A percentile compares a stretch with the other conserved stretches of the same genome.
These are phyloP conservation scores for Amniataba percoides DNA, from an alignment of 2,797 vertebrate genomes.

Conservation along the genomic window DNA sequence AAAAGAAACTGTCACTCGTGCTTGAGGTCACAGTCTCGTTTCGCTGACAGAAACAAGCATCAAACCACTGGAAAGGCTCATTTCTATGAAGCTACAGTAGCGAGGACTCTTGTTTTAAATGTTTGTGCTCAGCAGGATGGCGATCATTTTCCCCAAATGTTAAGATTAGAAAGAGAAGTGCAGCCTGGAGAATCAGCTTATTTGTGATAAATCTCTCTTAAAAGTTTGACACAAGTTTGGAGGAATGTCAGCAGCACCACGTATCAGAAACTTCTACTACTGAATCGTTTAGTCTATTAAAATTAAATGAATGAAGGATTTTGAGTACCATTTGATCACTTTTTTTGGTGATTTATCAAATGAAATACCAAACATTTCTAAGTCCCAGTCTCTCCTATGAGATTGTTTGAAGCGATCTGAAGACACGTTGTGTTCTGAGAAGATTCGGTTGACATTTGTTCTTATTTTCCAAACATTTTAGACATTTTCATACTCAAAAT, in stretches of 20 bases:
- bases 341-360: background rate
- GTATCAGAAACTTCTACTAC: too few relatives aligned
- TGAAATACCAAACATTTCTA: background rate
- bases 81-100: background rate
- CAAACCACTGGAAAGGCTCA: background rate
- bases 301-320: too few relatives aligned
- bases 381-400: background rate
- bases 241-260: too few relatives aligned
- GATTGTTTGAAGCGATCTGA: background rate
- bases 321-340: background rate
- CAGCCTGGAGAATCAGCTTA: background rate
- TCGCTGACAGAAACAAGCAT: slow-evolving; percentile 9
- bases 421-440: background rate
- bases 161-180: background rate
- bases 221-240: background rate
- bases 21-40: slow-evolving; percentile 2
- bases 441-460: background rate
- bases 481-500: background rate
- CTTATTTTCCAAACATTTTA: background rate
- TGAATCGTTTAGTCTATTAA: too few relatives aligned
- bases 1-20: slow-evolving; percentile 16
- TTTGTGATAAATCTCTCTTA: background rate
- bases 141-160: background rate
- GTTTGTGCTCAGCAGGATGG: background rate
- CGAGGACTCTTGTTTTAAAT: background rate